phyloP scores from a whole-genome alignment of 1,140 invertebrate species.

The Riptortus pedestris region DNA sequence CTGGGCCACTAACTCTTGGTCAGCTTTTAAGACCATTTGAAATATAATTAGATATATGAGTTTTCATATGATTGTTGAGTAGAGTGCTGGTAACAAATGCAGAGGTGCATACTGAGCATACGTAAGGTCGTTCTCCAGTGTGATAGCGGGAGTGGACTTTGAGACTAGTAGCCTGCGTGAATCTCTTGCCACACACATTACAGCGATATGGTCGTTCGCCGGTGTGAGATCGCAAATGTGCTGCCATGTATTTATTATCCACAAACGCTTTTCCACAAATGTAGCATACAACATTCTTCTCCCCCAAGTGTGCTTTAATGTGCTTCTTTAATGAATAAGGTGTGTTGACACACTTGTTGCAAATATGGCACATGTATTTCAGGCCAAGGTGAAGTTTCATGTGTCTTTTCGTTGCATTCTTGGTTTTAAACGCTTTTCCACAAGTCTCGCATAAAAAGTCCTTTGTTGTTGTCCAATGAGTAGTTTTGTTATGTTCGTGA shows the following conservation, averaged over 20 bases:
- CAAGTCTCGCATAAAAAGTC: slow-evolving; percentile 43
- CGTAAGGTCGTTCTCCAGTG: slow-evolving; percentile 53
- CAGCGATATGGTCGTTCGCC: slow-evolving; percentile 42
- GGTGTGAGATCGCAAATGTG: slow-evolving; percentile 41
- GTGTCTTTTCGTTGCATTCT: slow-evolving; percentile 46
- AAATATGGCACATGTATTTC: slow-evolving; percentile 27
- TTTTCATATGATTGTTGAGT: slow-evolving; percentile 12
- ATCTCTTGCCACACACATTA: slow-evolving; percentile 47
- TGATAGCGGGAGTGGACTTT: slow-evolving; percentile 61
- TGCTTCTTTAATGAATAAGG: slow-evolving; percentile 9
- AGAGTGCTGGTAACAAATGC: slow-evolving; percentile 40
- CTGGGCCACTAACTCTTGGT: too few relatives aligned
- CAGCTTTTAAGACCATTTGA: too few relatives aligned
- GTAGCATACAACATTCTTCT: slow-evolving; percentile 19
- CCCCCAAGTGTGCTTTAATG: slow-evolving; percentile 15
- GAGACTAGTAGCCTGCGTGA: slow-evolving; percentile 57
- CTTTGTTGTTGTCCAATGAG: slow-evolving; percentile 30
- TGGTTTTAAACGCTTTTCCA: slow-evolving; percentile 45
- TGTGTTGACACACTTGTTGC: neutral
- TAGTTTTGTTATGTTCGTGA: slow-evolving; percentile 29
- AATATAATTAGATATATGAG: neutral
- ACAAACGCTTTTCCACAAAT: slow-evolving; percentile 21
- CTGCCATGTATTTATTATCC: slow-evolving; percentile 20
- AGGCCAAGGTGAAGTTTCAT: slow-evolving; percentile 44
- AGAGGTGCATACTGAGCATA: slow-evolving; percentile 56